phyloP scores from a whole-genome alignment of 2,888 invertebrate genomes.

The Clunio marinus region DNA sequence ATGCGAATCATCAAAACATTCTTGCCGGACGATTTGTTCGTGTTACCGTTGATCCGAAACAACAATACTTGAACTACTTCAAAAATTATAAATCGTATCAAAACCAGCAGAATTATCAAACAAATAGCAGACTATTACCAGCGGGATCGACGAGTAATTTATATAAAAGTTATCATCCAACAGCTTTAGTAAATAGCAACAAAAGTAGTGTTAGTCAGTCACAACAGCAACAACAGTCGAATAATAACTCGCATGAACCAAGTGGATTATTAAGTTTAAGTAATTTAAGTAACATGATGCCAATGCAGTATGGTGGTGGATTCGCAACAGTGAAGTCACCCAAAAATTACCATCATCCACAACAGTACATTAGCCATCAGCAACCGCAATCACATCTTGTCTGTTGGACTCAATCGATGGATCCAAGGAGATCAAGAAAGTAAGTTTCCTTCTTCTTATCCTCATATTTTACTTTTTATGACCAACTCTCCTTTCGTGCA shows the following conservation, averaged over 20 bases:
- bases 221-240: too few species aligned
- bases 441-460: conserved; percentile 43
- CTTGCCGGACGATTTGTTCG: conserved; percentile 40
- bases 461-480: background rate
- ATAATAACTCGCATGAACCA: conserved; percentile 33
- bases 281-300: conserved; percentile 36
- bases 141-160: conserved; percentile 36
- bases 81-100: conserved; percentile 33
- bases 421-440: conserved; percentile 52
- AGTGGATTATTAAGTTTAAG: conserved; percentile 36
- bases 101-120: background rate
- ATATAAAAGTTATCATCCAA: conserved; percentile 29
- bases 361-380: conserved; percentile 38
- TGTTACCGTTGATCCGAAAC: conserved; percentile 39
- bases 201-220: conserved; percentile 18
- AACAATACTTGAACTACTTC: conserved; percentile 34
- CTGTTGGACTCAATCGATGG: conserved; percentile 51
- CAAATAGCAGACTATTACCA: background rate
- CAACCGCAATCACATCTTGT: conserved; percentile 41
- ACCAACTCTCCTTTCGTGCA: background rate
- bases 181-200: conserved; percentile 2
- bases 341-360: conserved; percentile 40
- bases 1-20: conserved; percentile 35
- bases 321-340: conserved; percentile 23
- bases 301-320: conserved; percentile 33